Base-by-base conservation (phyloP, 2,113 vertebrate species). In the Hippocampus guttulatus region DNA sequence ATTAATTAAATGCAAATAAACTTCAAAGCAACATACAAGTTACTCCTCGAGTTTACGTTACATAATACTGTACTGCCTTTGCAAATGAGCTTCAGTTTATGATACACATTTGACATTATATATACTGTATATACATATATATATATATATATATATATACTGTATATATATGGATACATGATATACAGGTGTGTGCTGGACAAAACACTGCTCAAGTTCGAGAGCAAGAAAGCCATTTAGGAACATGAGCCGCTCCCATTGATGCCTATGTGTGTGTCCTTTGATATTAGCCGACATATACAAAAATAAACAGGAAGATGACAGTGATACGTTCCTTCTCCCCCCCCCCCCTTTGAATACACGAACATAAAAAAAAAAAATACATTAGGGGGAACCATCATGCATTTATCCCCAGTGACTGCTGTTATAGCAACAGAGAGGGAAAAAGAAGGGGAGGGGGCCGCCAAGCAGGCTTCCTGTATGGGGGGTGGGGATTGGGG, bases 321-420 rank as follows among this genome's bases (percentile, higher is more conserved):
- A 85, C 27, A 70, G 70, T 23, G 77, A 76, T 68, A 78, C 78
- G 69, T 79, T 79, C 74, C 81, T 78, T 70, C 58, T 61, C 30
- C 30, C 30, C 30, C 0, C 74, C 69, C 41, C 75, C 82, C 58
- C 85, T 67, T 81, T 80, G 87, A 77, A 85, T 81, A 76, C 73
- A 68, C 15, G 2, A 5, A 30, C 41, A 58, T 58, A 33, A 30
- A 30, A 63, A 41, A 70, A 64, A 54, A 38, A 68, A 73, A 8
- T 78, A 78, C 74, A 85, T 70, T 84, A 69, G 85, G 86, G 82
- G 89, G 81, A 92, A 89, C 87, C 86, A 87, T 92, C 92, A 93
- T 93, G 92, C 92, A 90, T 86, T 87, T 84, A 90, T 89, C 88
- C 20, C 81, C 71, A 86, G 78, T 76, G 83, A 84, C 69, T 75